Evolutionary conservation across 92 coral and sea anemone genomes (phyloP).

Genomic region (Palythoa grandis): DNA sequence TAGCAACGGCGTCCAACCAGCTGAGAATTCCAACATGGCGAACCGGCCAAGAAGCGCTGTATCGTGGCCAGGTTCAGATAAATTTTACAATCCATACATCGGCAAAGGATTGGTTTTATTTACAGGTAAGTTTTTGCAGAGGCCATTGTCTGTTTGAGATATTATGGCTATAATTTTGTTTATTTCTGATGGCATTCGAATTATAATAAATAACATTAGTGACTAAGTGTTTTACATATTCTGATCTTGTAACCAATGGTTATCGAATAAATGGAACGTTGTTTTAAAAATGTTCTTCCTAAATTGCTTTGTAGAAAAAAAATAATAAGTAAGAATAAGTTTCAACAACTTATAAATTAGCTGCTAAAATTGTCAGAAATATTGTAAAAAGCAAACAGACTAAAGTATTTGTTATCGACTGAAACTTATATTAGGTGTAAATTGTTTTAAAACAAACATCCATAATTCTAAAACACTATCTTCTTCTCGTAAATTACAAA

Average conservation of each 20-base stretch:
- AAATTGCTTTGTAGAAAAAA: neutral
- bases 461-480: too few species aligned
- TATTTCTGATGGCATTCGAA: neutral
- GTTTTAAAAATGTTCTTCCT: neutral
- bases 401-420: too few species aligned
- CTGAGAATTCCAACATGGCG: slow-evolving; percentile 71
- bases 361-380: neutral
- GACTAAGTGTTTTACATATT: too few species aligned
- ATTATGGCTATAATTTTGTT: neutral
- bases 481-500: too few species aligned
- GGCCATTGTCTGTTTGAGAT: neutral
- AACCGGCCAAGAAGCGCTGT: slow-evolving; percentile 61
- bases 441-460: too few species aligned
- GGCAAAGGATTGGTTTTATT: slow-evolving; percentile 95
- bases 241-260: too few species aligned
- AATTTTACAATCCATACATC: slow-evolving; percentile 87
- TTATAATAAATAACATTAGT: neutral
- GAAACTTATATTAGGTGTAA: too few species aligned
- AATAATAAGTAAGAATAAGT: neutral
- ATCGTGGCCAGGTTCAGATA: slow-evolving; percentile 88
- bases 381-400: too few species aligned
- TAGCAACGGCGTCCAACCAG: slow-evolving; percentile 80
- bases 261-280: neutral
- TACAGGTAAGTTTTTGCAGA: slow-evolving; percentile 64
- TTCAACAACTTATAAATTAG: neutral